These are phyloP conservation scores for Odobenus rosmarus DNA, from an alignment of 2,113 vertebrate genomes.

Conservation along the genomic window DNA sequence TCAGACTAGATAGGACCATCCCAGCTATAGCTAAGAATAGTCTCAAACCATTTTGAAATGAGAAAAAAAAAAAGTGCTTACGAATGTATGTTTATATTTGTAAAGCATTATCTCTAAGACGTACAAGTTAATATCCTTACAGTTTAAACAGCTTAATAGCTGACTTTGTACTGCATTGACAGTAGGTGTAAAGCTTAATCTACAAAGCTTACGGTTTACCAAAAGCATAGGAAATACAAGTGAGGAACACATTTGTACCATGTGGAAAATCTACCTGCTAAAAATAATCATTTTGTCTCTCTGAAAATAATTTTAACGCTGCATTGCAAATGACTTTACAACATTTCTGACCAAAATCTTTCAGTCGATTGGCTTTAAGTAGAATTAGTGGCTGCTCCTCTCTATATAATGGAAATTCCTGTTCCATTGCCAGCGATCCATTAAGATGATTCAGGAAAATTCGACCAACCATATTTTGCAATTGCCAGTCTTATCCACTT, in stretches of 20 bases:
- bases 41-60: conserved; percentile 11
- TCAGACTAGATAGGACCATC: not conserved
- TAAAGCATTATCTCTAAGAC: not conserved
- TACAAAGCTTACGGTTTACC: not conserved
- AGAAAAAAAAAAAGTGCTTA: not conserved
- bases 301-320: not conserved
- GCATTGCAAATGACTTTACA: not conserved
- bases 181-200: not conserved
- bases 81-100: not conserved
- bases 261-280: not conserved
- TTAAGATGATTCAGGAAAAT: not conserved
- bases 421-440: not conserved
- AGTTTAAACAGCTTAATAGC: not conserved
- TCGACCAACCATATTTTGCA: not conserved
- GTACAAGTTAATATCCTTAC: not conserved
- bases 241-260: not conserved
- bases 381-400: not conserved
- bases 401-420: not conserved
- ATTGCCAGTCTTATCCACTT: not conserved
- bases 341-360: not conserved
- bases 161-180: not conserved
- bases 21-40: not conserved
- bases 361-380: not conserved
- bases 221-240: not conserved
- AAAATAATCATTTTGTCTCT: conserved; percentile 2